Conservation (phyloP, 2,888 invertebrate species). For the Bruchidius siliquastri region DNA sequence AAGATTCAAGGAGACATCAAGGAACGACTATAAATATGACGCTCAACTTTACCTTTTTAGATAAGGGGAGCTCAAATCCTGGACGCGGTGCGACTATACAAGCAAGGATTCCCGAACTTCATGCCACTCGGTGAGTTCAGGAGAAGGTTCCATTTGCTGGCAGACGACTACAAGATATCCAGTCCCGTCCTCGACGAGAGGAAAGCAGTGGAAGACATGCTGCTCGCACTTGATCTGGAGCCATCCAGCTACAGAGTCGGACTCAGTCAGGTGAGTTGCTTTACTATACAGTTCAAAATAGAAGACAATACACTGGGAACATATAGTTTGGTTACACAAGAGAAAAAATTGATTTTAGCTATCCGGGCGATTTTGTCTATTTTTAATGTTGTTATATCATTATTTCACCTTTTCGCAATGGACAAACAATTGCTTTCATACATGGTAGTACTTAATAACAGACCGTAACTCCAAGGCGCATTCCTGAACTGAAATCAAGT, state of each 20-base stretch:
- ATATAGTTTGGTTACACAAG: no score
- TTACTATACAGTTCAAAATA: no score
- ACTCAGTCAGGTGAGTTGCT: conserved; percentile 76
- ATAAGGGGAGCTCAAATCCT: conserved; percentile 86
- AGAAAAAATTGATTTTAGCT: no score
- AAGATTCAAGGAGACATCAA: no score
- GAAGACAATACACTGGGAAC: no score
- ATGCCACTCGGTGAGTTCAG: conserved; percentile 86
- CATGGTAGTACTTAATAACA: no score
- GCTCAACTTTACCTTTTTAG: conserved; percentile 48
- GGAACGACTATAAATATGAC: neutral
- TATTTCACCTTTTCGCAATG: no score
- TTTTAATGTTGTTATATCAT: no score
- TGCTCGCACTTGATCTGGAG: conserved; percentile 78
- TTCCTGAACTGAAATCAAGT: no score
- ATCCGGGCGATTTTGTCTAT: no score
- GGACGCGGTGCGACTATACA: conserved; percentile 83
- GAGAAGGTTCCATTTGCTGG: conserved; percentile 69
- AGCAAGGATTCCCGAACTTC: conserved; percentile 90
- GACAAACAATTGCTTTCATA: no score
- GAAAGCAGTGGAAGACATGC: conserved; percentile 77
- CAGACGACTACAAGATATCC: conserved; percentile 45
- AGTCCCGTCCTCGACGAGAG: conserved; percentile 52
- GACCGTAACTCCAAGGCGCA: no score
- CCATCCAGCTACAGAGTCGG: conserved; percentile 83